phyloP scores from a whole-genome alignment of 1,140 invertebrate genomes.

The Agraylea sexmaculata region DNA sequence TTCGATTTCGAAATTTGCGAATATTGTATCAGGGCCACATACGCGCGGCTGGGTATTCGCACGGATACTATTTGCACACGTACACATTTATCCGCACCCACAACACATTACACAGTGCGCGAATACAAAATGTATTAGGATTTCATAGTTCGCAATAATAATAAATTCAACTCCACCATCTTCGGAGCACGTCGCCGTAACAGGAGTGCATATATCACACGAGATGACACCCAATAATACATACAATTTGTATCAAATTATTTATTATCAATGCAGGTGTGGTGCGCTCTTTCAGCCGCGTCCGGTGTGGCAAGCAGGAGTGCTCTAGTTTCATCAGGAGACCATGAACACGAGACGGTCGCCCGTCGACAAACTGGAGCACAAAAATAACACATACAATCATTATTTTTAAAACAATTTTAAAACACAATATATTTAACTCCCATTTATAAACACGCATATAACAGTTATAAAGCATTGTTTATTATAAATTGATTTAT shows the following conservation, averaged over 20 bases:
- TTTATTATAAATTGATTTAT: too few species aligned
- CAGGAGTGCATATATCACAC: constrained; percentile 8
- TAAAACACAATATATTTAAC: too few species aligned
- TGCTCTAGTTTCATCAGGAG: constrained; percentile 22
- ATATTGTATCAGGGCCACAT: constrained; percentile 20
- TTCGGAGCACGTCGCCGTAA: constrained; percentile 10
- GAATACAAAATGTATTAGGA: constrained; percentile 10
- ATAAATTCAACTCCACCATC: constrained; percentile 17
- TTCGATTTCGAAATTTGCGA: constrained; percentile 21
- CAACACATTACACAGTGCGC: constrained; percentile 4
- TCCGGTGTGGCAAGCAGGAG: constrained; percentile 9
- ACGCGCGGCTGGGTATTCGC: constrained; percentile 6
- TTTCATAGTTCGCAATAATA: neutral
- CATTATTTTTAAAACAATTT: too few species aligned
- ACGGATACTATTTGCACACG: constrained; percentile 9
- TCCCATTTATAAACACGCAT: too few species aligned
- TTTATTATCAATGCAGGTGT: neutral
- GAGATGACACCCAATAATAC: neutral
- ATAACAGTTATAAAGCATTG: too few species aligned
- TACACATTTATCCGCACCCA: neutral
- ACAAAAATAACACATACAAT: too few species aligned
- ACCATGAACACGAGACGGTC: constrained; percentile 16
- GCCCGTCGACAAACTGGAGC: constrained; percentile 2
- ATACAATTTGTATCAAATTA: neutral
- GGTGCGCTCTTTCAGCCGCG: neutral